Percentiles rank a stretch among this genome's conserved stretches.
Conservation (phyloP, 2,888 invertebrate genomes). For the Hyles lineata region DNA sequence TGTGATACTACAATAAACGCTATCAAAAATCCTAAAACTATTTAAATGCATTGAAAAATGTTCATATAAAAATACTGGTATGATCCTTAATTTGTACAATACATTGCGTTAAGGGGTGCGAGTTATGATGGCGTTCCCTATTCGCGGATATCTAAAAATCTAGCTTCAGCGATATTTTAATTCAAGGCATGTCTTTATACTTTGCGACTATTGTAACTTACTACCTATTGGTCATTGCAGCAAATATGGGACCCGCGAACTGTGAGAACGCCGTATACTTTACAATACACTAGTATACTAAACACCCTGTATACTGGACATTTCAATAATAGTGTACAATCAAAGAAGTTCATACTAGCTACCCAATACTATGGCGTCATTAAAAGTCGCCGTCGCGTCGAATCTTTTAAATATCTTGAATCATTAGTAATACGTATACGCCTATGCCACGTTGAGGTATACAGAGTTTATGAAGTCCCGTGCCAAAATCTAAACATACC, state of each 20-base stretch:
- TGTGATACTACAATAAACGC: conserved; percentile 24
- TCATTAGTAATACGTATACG: too few species aligned
- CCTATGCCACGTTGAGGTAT: too few species aligned
- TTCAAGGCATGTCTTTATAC: not conserved
- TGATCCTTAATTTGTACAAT: conserved; percentile 52
- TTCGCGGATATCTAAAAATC: conserved; percentile 19
- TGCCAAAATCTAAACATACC: too few species aligned
- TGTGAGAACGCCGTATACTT: not conserved
- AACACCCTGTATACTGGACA: not conserved
- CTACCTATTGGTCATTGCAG: too few species aligned
- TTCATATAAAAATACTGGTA: conserved; percentile 71
- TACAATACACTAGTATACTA: conserved; percentile 5
- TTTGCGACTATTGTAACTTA: not conserved
- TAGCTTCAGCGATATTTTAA: not conserved
- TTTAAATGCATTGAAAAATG: conserved; percentile 63
- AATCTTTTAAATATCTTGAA: too few species aligned
- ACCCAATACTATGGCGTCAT: too few species aligned
- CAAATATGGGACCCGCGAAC: not conserved
- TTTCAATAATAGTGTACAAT: conserved; percentile 1
- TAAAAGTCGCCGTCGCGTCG: too few species aligned
- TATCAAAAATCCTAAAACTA: conserved; percentile 42
- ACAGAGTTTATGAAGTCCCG: too few species aligned
- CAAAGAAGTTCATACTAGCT: too few species aligned
- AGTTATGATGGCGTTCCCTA: conserved; percentile 41
- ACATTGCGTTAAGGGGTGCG: conserved; percentile 30